These are phyloP conservation scores for Chalcosyrphus nemorum DNA, from an alignment of 2,888 invertebrate species.

Conservation along the genomic window DNA sequence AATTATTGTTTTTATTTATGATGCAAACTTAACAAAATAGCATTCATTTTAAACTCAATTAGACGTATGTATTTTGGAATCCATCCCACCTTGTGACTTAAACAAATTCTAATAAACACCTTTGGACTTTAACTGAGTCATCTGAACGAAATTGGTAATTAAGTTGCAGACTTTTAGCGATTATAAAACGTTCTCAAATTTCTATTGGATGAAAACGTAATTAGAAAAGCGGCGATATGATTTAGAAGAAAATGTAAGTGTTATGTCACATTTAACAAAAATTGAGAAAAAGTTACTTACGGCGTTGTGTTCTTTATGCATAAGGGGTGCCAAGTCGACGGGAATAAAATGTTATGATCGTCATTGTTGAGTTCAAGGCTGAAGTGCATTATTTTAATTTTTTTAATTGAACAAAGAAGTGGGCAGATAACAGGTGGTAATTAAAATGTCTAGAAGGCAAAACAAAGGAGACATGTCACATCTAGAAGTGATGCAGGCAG, in stretches of 20 bases:
- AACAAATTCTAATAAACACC: background rate
- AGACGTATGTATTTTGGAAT: conserved; percentile 2
- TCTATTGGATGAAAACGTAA: background rate
- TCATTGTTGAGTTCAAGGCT: conserved; percentile 10
- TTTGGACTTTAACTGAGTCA: background rate
- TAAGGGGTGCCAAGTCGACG: background rate
- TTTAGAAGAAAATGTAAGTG: background rate
- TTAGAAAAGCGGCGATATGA: background rate
- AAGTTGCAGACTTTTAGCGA: background rate
- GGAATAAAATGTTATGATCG: background rate
- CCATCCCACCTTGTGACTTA: conserved; percentile 9
- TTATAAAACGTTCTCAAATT: background rate
- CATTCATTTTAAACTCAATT: conserved; percentile 8
- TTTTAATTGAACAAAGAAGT: background rate
- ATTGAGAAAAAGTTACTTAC: background rate
- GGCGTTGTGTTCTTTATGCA: background rate
- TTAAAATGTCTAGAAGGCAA: background rate
- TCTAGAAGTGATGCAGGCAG: background rate
- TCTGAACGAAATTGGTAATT: background rate
- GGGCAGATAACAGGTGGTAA: background rate
- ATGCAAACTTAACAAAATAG: background rate
- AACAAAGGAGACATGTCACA: background rate
- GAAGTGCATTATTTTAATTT: background rate
- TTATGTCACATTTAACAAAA: background rate
- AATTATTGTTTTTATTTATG: conserved; percentile 7